A percentile compares a stretch with the other conserved stretches of the same genome.
These are phyloP conservation scores for Beris chalybata DNA, from an alignment of 2,888 invertebrate genomes.

Conservation along the genomic window DNA sequence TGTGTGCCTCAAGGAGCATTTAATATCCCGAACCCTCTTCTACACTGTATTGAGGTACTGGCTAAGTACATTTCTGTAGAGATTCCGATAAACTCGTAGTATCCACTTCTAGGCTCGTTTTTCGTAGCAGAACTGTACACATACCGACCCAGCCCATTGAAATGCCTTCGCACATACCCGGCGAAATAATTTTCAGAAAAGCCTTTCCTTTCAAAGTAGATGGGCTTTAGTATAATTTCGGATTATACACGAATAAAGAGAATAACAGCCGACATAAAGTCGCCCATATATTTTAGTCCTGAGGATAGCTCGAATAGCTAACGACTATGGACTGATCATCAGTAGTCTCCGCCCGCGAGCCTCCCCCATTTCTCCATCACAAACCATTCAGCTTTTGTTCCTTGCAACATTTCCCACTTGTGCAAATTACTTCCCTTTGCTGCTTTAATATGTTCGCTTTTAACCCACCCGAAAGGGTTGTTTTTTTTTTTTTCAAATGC, in stretches of 20 bases:
- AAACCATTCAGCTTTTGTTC: conserved; percentile 2
- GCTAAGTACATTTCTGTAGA: neutral
- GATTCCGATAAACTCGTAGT: neutral
- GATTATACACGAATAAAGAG: conserved; percentile 29
- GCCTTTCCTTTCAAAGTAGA: conserved; percentile 13
- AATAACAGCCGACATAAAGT: conserved; percentile 23
- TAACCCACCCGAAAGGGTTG: neutral
- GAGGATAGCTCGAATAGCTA: conserved; percentile 3
- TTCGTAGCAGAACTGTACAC: neutral
- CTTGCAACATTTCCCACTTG: conserved; percentile 21
- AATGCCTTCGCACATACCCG: conserved; percentile 22
- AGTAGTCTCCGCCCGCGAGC: neutral
- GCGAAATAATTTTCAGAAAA: conserved; percentile 31
- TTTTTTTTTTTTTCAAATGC: conserved; percentile 3
- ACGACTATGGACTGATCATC: neutral
- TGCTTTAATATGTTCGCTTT: conserved; percentile 8
- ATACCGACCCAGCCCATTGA: neutral
- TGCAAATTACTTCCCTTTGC: conserved; percentile 35
- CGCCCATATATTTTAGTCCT: conserved; percentile 5
- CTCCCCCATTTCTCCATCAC: neutral
- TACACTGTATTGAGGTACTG: neutral
- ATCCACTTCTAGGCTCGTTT: conserved; percentile 1
- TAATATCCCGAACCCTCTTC: conserved; percentile 15
- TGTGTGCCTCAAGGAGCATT: conserved; percentile 32
- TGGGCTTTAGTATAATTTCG: conserved; percentile 20